Conservation (phyloP, 2,113 vertebrate species). For the Pipa parva region DNA sequence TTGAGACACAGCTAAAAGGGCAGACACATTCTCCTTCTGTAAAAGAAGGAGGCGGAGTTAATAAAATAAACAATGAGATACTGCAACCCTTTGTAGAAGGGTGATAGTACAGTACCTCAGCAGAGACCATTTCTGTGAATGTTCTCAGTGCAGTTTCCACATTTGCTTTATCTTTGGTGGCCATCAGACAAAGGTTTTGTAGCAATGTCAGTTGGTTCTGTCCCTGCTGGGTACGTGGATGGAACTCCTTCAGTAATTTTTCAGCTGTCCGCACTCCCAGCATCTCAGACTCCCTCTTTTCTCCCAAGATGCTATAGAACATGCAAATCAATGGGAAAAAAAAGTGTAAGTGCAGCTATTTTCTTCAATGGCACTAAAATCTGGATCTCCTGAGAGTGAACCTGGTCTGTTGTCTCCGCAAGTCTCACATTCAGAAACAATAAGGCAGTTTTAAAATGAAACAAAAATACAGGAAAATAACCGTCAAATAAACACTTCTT, state of each 20-base stretch:
- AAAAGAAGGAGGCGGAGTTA: no score
- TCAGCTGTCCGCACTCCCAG: constrained; percentile 50
- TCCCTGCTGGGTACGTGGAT: constrained; percentile 31
- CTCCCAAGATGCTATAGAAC: not conserved
- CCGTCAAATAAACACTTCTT: no score
- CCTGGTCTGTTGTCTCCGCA: no score
- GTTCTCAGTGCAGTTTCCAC: constrained; percentile 49
- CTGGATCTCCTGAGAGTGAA: no score
- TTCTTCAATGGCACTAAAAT: no score
- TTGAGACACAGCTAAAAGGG: constrained; percentile 55
- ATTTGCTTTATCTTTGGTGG: constrained; percentile 49
- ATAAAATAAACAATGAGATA: no score
- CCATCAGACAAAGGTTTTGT: constrained; percentile 52
- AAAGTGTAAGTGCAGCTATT: no score
- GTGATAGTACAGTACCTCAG: constrained; percentile 42
- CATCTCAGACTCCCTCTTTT: constrained; percentile 47
- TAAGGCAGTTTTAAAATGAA: no score
- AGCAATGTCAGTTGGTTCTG: constrained; percentile 51
- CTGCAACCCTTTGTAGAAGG: not conserved
- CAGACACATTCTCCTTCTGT: constrained; percentile 47
- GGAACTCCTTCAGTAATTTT: constrained; percentile 58
- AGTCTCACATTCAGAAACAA: no score
- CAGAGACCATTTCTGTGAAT: constrained; percentile 53
- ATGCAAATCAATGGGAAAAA: not conserved
- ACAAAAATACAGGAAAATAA: no score